These are phyloP conservation scores for Xiphias gladius DNA, from an alignment of 2,113 vertebrate genomes.

Conservation along the genomic window DNA sequence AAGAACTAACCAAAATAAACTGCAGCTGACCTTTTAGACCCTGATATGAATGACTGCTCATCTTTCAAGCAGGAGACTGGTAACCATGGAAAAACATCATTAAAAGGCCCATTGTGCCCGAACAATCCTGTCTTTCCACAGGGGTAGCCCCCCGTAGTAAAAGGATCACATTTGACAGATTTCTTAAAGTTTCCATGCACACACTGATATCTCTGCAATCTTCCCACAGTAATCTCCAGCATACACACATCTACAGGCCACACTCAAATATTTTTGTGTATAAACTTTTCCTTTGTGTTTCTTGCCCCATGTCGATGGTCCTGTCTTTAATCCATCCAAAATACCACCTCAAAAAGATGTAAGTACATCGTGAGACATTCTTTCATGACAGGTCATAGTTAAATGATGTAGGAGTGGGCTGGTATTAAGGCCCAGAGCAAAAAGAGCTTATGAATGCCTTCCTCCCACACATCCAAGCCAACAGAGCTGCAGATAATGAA, in stretches of 20 bases:
- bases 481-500: conserved; percentile 30
- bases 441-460: conserved; percentile 13
- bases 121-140: conserved; percentile 48
- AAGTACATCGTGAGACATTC: conserved; percentile 45
- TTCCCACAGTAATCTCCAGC: conserved; percentile 49
- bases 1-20: conserved; percentile 49
- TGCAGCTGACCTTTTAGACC: conserved; percentile 56
- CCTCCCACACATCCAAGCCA: conserved; percentile 35
- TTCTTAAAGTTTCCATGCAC: conserved; percentile 33
- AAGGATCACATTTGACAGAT: conserved; percentile 53
- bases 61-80: conserved; percentile 54
- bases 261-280: background rate
- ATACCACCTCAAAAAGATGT: conserved; percentile 8
- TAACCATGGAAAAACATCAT: conserved; percentile 72
- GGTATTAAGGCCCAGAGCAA: conserved; percentile 26
- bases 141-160: conserved; percentile 32
- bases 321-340: conserved; percentile 11
- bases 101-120: conserved; percentile 60
- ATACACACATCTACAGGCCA: background rate
- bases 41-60: conserved; percentile 63
- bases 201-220: conserved; percentile 37
- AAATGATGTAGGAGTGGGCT: conserved; percentile 23
- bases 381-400: conserved; percentile 49
- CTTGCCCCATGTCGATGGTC: background rate
- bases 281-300: conserved; percentile 9